A percentile compares a stretch with the other conserved stretches of the same genome.
Conservation (phyloP, 1,140 invertebrate species). For the Odontomachus brunneus region DNA sequence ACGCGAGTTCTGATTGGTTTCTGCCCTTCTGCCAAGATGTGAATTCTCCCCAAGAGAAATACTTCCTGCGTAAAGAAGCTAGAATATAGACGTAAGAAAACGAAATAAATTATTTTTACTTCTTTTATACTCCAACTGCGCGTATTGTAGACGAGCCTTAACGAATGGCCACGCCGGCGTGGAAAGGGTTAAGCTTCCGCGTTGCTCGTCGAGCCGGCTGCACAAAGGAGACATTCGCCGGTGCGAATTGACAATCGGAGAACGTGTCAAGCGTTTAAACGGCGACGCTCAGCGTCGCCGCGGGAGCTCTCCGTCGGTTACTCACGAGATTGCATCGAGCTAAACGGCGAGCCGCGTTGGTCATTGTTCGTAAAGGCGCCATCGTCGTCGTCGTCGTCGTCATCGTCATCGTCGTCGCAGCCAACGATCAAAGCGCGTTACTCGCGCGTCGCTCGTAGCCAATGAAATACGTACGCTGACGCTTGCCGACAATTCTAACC, state of each 20-base stretch:
- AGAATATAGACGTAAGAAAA: too few relatives aligned
- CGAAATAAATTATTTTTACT: too few relatives aligned
- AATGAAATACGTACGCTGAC: conserved; percentile 41
- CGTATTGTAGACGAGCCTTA: neutral
- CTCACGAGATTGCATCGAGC: conserved; percentile 44
- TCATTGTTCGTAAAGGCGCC: conserved; percentile 35
- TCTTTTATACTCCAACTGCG: too few relatives aligned
- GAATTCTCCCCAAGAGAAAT: too few relatives aligned
- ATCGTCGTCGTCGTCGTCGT: conserved; percentile 22
- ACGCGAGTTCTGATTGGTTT: too few relatives aligned
- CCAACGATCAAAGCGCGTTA: conserved; percentile 58
- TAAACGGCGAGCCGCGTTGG: conserved; percentile 29
- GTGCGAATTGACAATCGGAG: conserved; percentile 33
- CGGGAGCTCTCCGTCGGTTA: conserved; percentile 18
- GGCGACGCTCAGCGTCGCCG: neutral
- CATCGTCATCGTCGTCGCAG: conserved; percentile 18
- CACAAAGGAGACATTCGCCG: conserved; percentile 35
- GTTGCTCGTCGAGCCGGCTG: neutral
- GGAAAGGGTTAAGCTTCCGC: conserved; percentile 20
- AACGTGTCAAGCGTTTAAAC: conserved; percentile 35
- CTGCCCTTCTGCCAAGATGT: too few relatives aligned
- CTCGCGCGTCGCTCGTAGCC: conserved; percentile 44
- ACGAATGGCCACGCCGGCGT: neutral
- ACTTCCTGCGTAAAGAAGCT: too few relatives aligned
- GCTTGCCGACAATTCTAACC: conserved; percentile 47